Conservation (phyloP, 2,888 invertebrate species). For the Trypoxylon attenuatum region DNA sequence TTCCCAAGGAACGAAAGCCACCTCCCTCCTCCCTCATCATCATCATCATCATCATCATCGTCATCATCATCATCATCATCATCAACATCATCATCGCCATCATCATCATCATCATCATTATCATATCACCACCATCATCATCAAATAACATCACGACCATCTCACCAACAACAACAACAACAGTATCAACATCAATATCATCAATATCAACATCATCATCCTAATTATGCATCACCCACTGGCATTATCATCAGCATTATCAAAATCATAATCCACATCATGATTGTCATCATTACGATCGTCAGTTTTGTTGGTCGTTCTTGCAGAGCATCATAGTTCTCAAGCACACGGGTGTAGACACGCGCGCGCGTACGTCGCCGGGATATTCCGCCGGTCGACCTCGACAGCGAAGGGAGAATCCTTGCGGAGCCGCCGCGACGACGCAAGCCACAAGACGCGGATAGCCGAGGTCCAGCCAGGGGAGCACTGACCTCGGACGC, state of each 20-base stretch:
- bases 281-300: too few relatives aligned
- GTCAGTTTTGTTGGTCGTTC: too few relatives aligned
- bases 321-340: conserved; percentile 50
- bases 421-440: too few relatives aligned
- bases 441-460: too few relatives aligned
- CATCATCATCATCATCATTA: conserved; percentile 21
- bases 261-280: too few relatives aligned
- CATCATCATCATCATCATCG: conserved; percentile 24
- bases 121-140: conserved; percentile 17
- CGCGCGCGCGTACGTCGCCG: conserved; percentile 47
- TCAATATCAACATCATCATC: too few relatives aligned
- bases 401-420: conserved; percentile 60
- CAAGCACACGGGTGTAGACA: conserved; percentile 46
- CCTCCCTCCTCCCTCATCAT: conserved; percentile 40
- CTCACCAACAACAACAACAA: too few relatives aligned
- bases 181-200: too few relatives aligned
- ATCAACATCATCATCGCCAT: conserved; percentile 9
- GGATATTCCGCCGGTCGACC: conserved; percentile 58
- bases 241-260: too few relatives aligned
- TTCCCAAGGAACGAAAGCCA: conserved; percentile 69
- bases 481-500: background rate
- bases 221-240: too few relatives aligned
- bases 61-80: conserved; percentile 25
- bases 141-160: too few relatives aligned
- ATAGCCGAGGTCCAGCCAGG: too few relatives aligned